Conservation (phyloP, 2,113 vertebrate genomes). For the Odocoileus hemionus region DNA sequence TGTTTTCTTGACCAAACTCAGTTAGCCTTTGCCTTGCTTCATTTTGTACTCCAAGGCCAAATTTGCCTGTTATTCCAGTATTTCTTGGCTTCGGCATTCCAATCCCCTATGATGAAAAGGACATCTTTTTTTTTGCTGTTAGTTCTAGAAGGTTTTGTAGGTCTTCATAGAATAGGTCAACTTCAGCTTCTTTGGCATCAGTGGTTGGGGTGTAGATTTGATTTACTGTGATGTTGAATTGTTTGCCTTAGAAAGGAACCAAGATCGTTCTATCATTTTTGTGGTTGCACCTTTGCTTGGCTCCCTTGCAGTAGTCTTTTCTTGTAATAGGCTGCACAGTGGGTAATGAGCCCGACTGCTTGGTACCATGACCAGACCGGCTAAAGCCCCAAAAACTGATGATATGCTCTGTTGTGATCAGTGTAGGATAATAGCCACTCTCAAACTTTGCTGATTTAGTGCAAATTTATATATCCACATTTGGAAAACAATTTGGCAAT, state of each 20-base stretch:
- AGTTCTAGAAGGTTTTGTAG: not conserved
- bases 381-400: not conserved
- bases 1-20: no score
- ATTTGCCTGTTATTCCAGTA: no score
- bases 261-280: not conserved
- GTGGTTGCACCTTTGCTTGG: not conserved
- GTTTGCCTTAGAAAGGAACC: not conserved
- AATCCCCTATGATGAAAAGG: no score
- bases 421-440: not conserved
- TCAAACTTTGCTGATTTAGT: not conserved
- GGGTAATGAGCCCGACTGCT: not conserved
- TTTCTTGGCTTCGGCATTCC: no score
- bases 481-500: not conserved
- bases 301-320: not conserved
- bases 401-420: not conserved
- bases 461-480: not conserved
- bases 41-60: no score
- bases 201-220: not conserved
- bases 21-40: no score
- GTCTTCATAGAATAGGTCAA: not conserved
- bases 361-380: not conserved
- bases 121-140: no score
- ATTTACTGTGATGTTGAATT: not conserved
- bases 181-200: not conserved
- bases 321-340: not conserved